Evolutionary conservation across 2,888 invertebrate genomes (phyloP).

Genomic region (Stratiomys singularior): DNA sequence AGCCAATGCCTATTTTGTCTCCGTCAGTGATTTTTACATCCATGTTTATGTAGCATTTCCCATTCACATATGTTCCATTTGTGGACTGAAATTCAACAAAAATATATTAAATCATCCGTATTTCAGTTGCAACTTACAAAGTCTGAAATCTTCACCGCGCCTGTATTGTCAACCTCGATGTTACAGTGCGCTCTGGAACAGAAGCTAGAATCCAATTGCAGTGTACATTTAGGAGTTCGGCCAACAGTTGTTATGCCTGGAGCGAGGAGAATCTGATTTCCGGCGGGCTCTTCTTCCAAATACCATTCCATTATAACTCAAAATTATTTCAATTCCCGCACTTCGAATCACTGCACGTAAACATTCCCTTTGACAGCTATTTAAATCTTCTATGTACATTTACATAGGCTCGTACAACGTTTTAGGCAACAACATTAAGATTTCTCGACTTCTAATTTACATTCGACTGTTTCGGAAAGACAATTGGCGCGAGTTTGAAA

Average conservation of each 20-base stretch:
- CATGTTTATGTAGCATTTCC: not conserved
- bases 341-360: not conserved
- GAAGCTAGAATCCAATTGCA: slow-evolving; percentile 53
- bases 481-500: no score
- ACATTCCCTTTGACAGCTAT: not conserved
- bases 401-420: not conserved
- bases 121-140: slow-evolving; percentile 24
- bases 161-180: slow-evolving; percentile 53
- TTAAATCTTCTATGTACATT: not conserved
- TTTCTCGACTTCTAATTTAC: no score
- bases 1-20: slow-evolving; percentile 51
- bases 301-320: slow-evolving; percentile 51
- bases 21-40: slow-evolving; percentile 20
- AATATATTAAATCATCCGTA: not conserved
- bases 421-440: no score
- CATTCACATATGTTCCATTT: slow-evolving; percentile 61
- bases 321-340: not conserved
- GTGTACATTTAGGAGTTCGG: slow-evolving; percentile 53
- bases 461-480: no score
- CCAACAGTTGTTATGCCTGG: slow-evolving; percentile 58
- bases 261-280: slow-evolving; percentile 53
- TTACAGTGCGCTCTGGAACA: slow-evolving; percentile 60
- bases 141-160: slow-evolving; percentile 3
- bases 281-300: slow-evolving; percentile 54
- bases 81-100: slow-evolving; percentile 55